Evolutionary conservation across 64 coral and sea anemone genomes (phyloP), one percentile per base, ranked within the genome.

Genomic region (Actinia tenebrosa): DNA sequence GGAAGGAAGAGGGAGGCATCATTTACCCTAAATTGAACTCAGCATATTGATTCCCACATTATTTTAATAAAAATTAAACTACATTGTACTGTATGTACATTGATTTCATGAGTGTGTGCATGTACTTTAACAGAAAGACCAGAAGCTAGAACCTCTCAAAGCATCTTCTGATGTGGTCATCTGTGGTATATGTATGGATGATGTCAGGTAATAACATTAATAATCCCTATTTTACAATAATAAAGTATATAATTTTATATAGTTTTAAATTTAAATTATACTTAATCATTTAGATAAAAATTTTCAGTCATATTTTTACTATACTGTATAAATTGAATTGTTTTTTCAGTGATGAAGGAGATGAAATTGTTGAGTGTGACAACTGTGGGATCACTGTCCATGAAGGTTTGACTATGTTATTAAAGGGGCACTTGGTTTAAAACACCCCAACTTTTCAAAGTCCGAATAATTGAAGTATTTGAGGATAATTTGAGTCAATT

Each of bases 291-390:
- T 5, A 61, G 45, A 37, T 37, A 37, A 37, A n/a, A 22, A 60
- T 69, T 20, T 69, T 79, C 26, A 53, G 18, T 17, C 45, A 37
- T 37, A 37, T n/a, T 47, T 20, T 60, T 56, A 53, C 44, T 10
- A 2, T 17, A 42, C 43, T 58, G 44, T 17, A 46, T n/a, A 77
- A 13, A 5, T 23, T 66, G 63, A 61, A 18, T 69, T 69, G 0
- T 0, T 69, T 15, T 88, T 80, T 17, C 80, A 98, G 95, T 92
- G 92, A 98, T 83, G 95, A 94, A 91, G 95, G 89, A 71, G 95
- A 98, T 94, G 92, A 98, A 79, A 98, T 98, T 78, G 93, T 98
- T 45, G 96, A 98, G 64, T 98, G 96, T 87, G 96, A 98, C 47
- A 92, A 95, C 80, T 98, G 96, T 92, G 96, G 96, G 16, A 95